Evolutionary conservation across 2,797 vertebrate genomes (phyloP).

Genomic region (Psittacula derbiana): DNA sequence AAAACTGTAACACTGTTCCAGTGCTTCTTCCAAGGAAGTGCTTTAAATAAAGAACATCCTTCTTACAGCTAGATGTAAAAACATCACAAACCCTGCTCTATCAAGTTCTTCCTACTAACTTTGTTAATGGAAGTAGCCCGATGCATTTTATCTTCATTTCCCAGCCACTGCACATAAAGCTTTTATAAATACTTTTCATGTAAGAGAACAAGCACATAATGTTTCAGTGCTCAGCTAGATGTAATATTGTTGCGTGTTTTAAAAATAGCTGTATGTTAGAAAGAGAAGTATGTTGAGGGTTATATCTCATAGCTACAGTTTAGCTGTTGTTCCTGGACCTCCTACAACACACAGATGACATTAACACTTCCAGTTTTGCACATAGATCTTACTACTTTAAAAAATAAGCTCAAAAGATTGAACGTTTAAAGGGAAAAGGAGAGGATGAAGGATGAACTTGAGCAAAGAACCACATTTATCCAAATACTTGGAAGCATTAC

Average conservation of each 20-base stretch:
- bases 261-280: neutral
- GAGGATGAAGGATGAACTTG: neutral
- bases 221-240: neutral
- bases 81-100: neutral
- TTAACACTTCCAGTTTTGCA: neutral
- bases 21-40: neutral
- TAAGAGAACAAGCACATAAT: neutral
- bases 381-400: neutral
- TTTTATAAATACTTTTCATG: neutral
- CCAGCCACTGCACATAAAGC: neutral
- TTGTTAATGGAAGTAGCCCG: neutral
- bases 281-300: neutral
- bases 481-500: neutral
- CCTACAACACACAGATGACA: neutral
- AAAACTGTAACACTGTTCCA: neutral
- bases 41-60: constrained; percentile 29
- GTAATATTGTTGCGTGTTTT: neutral
- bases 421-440: neutral
- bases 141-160: neutral
- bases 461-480: neutral
- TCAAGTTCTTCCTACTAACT: constrained; percentile 18
- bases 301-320: neutral
- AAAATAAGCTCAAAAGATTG: neutral
- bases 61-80: neutral
- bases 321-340: neutral